phyloP scores from a whole-genome alignment of 2,113 vertebrate genomes.

The Daphoenositta chrysoptera region DNA sequence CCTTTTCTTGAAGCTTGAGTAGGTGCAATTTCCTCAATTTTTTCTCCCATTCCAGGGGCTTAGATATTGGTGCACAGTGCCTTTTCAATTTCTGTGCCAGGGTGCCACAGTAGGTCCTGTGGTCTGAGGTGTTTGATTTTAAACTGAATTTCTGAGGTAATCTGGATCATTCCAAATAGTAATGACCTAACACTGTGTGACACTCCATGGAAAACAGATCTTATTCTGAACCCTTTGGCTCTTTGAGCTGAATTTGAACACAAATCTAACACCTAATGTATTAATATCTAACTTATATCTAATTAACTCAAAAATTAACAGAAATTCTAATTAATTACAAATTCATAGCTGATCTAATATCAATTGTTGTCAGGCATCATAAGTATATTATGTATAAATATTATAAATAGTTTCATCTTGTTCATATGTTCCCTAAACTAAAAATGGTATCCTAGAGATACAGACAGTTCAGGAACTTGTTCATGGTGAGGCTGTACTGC shows the following conservation, averaged over 20 bases:
- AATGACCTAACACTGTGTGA: neutral
- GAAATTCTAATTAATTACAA: neutral
- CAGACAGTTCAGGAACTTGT: neutral
- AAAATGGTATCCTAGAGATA: neutral
- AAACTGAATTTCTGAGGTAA: neutral
- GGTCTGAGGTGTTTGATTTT: neutral
- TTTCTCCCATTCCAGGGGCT: neutral
- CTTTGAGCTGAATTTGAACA: neutral
- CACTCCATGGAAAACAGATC: neutral
- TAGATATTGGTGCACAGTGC: rapidly evolving
- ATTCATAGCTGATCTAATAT: neutral
- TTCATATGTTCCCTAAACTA: neutral
- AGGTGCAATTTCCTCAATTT: neutral
- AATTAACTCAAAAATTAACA: neutral
- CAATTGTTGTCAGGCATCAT: neutral
- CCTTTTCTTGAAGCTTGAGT: neutral
- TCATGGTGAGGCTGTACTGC: neutral
- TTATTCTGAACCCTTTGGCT: neutral
- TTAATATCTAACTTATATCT: neutral
- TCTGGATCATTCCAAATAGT: neutral
- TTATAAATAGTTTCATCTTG: neutral
- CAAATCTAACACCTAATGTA: neutral
- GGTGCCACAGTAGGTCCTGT: neutral
- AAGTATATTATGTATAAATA: neutral
- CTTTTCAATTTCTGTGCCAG: neutral